Base-by-base conservation (phyloP, 2,888 invertebrate genomes). In the Schizaphis graminum region DNA sequence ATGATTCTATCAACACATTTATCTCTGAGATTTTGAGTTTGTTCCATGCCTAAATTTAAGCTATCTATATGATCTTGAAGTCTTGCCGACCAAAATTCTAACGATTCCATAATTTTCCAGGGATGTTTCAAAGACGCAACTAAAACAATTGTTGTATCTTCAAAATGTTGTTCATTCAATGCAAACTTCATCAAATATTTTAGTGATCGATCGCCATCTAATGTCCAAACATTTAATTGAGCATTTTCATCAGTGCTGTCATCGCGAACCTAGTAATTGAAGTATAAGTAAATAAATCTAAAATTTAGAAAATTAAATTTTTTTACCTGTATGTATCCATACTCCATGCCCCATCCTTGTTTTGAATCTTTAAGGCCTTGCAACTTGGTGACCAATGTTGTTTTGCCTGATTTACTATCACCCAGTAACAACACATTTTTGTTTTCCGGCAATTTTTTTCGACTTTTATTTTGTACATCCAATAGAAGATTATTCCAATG, bases 351-450 rank as follows among this genome's bases (percentile, higher is more conserved):
- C 89, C 98, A 98, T 92, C 99, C 99, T 96, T 99, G 99, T 96
- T 98, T 99, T 0, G 99, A 99, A 96, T 99, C 99, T 96, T 99
- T 99, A 94, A 98, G 98, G 95, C 99, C 99, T 96, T 99, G 99
- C 95, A 99, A 97, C 96, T 99, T 99, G 84, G 99, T 99, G 96
- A 99, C 98, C 95, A 99, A 97, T 94, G 99, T 99, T 88, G 99
- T 99, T 96, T 99, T 99, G 28, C 99, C 99, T 95, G 98, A 98
- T 96, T 99, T 99, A 97, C 98, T 99, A 96, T 99, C 99, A 95
- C 99, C 99, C 96, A 99, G 96, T 95, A 99, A 98, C 96, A 99
- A 96, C 95, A 99, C 97, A 96, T 98, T 98, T 97, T 99, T 99
- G 96, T 98, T 98, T 95, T 98, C 98, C 95, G 99, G 98, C 96